These are phyloP conservation scores for Carassius carassius DNA, from an alignment of 2,113 vertebrate genomes.

Conservation along the genomic window DNA sequence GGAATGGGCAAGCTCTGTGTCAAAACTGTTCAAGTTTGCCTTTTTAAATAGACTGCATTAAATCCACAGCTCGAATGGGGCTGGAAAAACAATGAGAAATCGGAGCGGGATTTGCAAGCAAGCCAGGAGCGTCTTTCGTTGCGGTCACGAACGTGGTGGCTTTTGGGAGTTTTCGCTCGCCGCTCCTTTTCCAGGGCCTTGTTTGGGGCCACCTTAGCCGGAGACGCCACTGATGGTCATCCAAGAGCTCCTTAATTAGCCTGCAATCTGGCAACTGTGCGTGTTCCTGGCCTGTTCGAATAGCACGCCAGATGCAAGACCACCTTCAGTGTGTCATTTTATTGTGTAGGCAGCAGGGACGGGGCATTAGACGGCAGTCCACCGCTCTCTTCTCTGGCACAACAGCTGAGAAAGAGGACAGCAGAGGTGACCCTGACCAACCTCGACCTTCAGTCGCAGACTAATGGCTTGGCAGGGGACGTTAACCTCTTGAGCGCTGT, in stretches of 20 bases:
- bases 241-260: slow-evolving; percentile 83
- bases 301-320: slow-evolving; percentile 79
- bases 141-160: slow-evolving; percentile 24
- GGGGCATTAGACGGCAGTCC: slow-evolving; percentile 54
- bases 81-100: slow-evolving; percentile 28
- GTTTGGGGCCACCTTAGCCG: slow-evolving; percentile 71
- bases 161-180: slow-evolving; percentile 36
- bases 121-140: slow-evolving; percentile 17
- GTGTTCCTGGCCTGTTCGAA: slow-evolving; percentile 75
- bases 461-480: slow-evolving; percentile 36
- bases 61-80: slow-evolving; percentile 39
- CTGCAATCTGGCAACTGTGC: slow-evolving; percentile 78
- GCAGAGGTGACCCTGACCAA: slow-evolving; percentile 59
- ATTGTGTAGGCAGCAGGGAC: slow-evolving; percentile 73
- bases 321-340: slow-evolving; percentile 79
- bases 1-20: slow-evolving; percentile 56
- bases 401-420: slow-evolving; percentile 56
- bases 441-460: slow-evolving; percentile 61
- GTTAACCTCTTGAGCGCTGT: slow-evolving; percentile 1
- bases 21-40: slow-evolving; percentile 55
- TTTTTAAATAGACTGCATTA: slow-evolving; percentile 57
- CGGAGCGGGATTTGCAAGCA: not conserved
- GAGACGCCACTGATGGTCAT: slow-evolving; percentile 82
- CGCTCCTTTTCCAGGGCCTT: slow-evolving; percentile 48
- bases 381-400: slow-evolving; percentile 44